Evolutionary conservation across 2,797 vertebrate genomes (phyloP).

Genomic region (Erithacus rubecula): DNA sequence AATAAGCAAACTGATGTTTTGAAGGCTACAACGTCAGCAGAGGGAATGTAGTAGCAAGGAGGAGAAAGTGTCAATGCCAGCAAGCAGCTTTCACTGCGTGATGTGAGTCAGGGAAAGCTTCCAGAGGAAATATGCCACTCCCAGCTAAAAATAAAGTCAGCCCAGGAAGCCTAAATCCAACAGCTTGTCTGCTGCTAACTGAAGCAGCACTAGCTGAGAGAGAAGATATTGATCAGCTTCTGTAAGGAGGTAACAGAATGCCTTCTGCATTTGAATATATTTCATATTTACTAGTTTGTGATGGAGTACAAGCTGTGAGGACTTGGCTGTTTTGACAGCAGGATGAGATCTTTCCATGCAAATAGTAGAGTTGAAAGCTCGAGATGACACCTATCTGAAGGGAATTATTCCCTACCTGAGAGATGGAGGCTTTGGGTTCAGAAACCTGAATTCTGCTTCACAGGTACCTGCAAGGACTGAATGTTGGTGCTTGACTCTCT

Average conservation of each 20-base stretch:
- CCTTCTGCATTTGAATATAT: slow-evolving; percentile 6
- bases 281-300: not conserved
- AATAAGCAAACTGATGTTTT: slow-evolving; percentile 26
- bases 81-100: not conserved
- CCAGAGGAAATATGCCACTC: slow-evolving; percentile 51
- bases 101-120: slow-evolving; percentile 33
- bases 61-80: not conserved
- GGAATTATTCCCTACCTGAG: not conserved
- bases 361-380: not conserved
- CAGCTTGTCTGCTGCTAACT: slow-evolving; percentile 25
- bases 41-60: slow-evolving; percentile 12
- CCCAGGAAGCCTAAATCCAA: slow-evolving; percentile 20
- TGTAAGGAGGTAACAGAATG: not conserved
- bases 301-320: not conserved
- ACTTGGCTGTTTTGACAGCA: slow-evolving; percentile 6
- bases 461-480: not conserved
- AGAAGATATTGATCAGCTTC: slow-evolving; percentile 18
- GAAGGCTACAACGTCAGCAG: slow-evolving; percentile 19
- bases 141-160: slow-evolving; percentile 53
- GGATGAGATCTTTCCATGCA: not conserved
- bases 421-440: not conserved
- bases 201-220: not conserved
- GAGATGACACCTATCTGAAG: not conserved
- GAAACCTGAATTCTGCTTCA: not conserved
- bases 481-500: not conserved